Evolutionary conservation across 2,113 vertebrate genomes (phyloP).

Genomic region (Myotis brandtii): DNA sequence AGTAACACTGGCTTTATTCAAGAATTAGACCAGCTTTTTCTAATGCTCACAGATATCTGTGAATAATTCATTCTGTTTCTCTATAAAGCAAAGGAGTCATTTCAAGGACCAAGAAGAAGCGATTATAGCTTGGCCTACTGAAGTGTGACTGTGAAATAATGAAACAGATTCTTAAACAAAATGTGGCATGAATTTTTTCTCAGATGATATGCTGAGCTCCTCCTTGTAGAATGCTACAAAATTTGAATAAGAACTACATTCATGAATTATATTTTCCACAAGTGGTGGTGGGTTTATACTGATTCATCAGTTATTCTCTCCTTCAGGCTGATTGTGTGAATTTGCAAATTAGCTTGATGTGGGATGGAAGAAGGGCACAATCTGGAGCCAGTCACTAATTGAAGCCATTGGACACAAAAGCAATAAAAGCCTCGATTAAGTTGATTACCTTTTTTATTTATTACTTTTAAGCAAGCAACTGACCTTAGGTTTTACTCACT

Average conservation of each 20-base stretch:
- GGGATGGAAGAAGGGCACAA: background rate
- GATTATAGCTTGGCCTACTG: constrained; percentile 43
- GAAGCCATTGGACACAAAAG: background rate
- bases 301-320: constrained; percentile 29
- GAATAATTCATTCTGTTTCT: constrained; percentile 65
- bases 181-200: constrained; percentile 51
- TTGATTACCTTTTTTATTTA: background rate
- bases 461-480: constrained; percentile 33
- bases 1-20: constrained; percentile 3
- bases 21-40: constrained; percentile 39
- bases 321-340: background rate
- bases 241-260: constrained; percentile 55
- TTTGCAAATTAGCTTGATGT: constrained; percentile 21
- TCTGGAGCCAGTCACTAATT: background rate
- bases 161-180: constrained; percentile 73
- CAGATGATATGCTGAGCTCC: constrained; percentile 24
- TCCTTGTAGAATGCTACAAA: constrained; percentile 54
- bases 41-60: constrained; percentile 46
- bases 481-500: constrained; percentile 25
- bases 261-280: constrained; percentile 26
- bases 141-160: constrained; percentile 65
- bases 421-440: constrained; percentile 7
- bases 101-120: constrained; percentile 56
- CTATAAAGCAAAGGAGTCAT: constrained; percentile 49
- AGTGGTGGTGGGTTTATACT: constrained; percentile 37